Evolutionary conservation across 2,797 vertebrate species (phyloP).

Genomic region (Tapirus indicus): DNA sequence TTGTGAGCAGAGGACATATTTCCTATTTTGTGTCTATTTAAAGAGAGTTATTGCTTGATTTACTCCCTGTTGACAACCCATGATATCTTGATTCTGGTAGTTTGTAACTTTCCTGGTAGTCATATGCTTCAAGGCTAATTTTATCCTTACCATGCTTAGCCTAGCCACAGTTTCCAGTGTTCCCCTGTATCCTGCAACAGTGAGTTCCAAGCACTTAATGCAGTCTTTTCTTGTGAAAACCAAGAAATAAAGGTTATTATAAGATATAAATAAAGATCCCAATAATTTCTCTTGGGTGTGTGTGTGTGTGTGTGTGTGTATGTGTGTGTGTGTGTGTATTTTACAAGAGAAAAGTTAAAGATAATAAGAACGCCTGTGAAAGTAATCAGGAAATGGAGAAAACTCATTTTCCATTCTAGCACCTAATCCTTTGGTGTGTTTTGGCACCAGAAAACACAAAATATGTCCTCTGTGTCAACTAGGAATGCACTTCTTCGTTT

Average conservation of each 20-base stretch:
- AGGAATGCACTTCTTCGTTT: constrained; percentile 53
- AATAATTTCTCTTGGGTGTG: background rate
- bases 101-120: constrained; percentile 61
- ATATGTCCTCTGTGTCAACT: constrained; percentile 45
- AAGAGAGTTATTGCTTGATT: constrained; percentile 56
- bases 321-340: background rate
- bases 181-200: background rate
- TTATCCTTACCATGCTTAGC: background rate
- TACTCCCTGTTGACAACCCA: constrained; percentile 27
- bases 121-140: constrained; percentile 30
- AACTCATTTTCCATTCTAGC: constrained; percentile 67
- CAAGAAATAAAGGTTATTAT: constrained; percentile 47
- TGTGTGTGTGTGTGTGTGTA: background rate
- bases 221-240: constrained; percentile 38
- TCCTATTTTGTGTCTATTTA: constrained; percentile 18
- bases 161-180: background rate
- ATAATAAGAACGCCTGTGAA: constrained; percentile 61
- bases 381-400: constrained; percentile 70
- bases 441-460: constrained; percentile 71
- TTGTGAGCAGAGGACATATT: background rate
- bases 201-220: background rate
- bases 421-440: constrained; percentile 67
- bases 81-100: constrained; percentile 66
- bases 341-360: constrained; percentile 71
- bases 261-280: constrained; percentile 35